These are phyloP conservation scores for Panagrolaimus sp. DNA, from an alignment of 1,140 invertebrate genomes.

Conservation along the genomic window DNA sequence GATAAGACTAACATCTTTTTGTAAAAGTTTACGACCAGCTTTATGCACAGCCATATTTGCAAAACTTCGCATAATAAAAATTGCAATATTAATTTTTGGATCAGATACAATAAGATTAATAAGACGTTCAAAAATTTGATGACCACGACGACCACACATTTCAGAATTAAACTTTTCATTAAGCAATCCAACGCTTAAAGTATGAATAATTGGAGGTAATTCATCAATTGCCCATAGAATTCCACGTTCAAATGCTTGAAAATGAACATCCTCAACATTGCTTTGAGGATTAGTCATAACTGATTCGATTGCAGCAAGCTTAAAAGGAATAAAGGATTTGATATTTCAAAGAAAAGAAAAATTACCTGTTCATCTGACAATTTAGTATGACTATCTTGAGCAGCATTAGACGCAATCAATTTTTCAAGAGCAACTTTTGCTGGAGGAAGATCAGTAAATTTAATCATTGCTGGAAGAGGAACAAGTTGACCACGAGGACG, in stretches of 20 bases:
- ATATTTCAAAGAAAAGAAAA: background rate
- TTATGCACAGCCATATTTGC: slow-evolving; percentile 44
- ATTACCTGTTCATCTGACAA: slow-evolving; percentile 34
- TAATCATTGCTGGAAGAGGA: slow-evolving; percentile 40
- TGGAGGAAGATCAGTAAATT: slow-evolving; percentile 37
- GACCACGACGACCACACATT: background rate
- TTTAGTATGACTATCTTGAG: slow-evolving; percentile 24
- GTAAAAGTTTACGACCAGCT: slow-evolving; percentile 37
- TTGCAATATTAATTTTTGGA: slow-evolving; percentile 28
- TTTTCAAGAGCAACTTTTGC: slow-evolving; percentile 44
- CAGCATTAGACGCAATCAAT: slow-evolving; percentile 42
- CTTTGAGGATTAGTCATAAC: slow-evolving; percentile 26
- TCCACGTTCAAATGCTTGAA: slow-evolving; percentile 9
- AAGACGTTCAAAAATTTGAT: slow-evolving; percentile 17
- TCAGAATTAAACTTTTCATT: slow-evolving; percentile 37
- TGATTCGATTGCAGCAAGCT: background rate
- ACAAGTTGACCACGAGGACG: slow-evolving; percentile 37
- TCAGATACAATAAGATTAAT: slow-evolving; percentile 37
- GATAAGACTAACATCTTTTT: slow-evolving; percentile 19
- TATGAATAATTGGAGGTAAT: slow-evolving; percentile 42
- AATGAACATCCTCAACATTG: slow-evolving; percentile 23
- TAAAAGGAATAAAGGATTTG: background rate
- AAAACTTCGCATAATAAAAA: slow-evolving; percentile 47
- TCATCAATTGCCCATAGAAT: slow-evolving; percentile 44
- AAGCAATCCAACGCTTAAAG: slow-evolving; percentile 48